These are phyloP conservation scores for Platorchestia sp. DNA, from an alignment of 1,140 invertebrate species.

Conservation along the genomic window DNA sequence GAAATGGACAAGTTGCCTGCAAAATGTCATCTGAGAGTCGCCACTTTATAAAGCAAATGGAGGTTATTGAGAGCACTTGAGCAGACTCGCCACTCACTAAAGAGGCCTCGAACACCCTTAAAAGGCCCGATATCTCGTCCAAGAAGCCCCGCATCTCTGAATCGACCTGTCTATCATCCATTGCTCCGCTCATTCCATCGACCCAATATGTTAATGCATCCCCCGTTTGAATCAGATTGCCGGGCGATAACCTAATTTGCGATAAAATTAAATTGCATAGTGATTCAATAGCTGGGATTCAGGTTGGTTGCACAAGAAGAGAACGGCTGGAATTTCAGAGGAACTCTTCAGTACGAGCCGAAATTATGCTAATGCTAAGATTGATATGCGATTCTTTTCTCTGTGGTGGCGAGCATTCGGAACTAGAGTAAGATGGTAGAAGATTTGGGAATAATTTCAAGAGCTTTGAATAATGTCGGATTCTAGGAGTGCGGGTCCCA, in stretches of 20 bases:
- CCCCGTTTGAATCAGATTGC: constrained; percentile 52
- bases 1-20: neutral
- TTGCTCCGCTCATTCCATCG: constrained; percentile 39
- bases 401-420: constrained; percentile 28
- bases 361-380: constrained; percentile 47
- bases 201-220: constrained; percentile 49
- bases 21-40: neutral
- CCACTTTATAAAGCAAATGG: constrained; percentile 8
- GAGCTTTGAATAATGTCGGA: neutral
- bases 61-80: neutral
- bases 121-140: neutral
- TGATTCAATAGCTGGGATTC: constrained; percentile 51
- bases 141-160: constrained; percentile 33
- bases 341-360: constrained; percentile 17
- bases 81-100: neutral
- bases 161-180: constrained; percentile 36
- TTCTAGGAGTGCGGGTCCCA: neutral
- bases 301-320: neutral
- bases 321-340: constrained; percentile 16
- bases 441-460: constrained; percentile 14
- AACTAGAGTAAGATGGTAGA: constrained; percentile 12
- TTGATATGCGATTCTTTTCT: constrained; percentile 47
- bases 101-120: neutral
- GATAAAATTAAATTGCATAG: constrained; percentile 54
- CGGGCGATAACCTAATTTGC: constrained; percentile 49